Base-by-base conservation (phyloP, 2,888 invertebrate genomes). In the Limnephilus auricula region DNA sequence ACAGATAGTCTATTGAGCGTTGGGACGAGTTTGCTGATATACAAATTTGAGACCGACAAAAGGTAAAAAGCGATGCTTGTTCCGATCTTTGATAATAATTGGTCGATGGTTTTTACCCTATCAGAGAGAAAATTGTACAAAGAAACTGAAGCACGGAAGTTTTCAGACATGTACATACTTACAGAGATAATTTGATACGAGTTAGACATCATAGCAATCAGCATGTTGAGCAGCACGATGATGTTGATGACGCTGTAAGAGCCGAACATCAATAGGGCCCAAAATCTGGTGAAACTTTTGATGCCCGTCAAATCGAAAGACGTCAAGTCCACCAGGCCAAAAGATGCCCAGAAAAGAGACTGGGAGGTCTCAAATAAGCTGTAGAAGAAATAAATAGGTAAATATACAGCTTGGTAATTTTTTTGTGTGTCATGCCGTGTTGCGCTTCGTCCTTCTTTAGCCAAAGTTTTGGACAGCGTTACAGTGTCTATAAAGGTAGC, bases 131-230 rank as follows among this genome's bases (percentile, higher is more conserved):
- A 15, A 15, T 45, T 2, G 3, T 2, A 45, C 1, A 40, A 40
- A 40, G 2, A 40, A 13, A 40, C 40, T 40, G 40, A 45, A 2
- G 45, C 40, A 18, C 25, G 13, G 50, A 79, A 34, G 79, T 88
- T 78, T n/a, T 85, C 12, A 65, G 6, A 15, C 2, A 65, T 65
- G 0, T 2, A 79, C 9, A 84, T 31, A 96, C 97, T 97, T 96
- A 99, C 99, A 94, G 99, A 99, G 94, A 99, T 99, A 93, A 99
- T 98, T 95, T 99, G 99, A 95, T 99, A 99, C 0, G 99, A 99
- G 95, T 99, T 99, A 92, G 99, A 99, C 99, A 99, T 99, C 99
- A 99, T 99, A 94, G 99, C 99, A 94, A 99, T 99, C 80, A 99
- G 97, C 98, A 99, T 98, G 95, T 99, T 99, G 93, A 99, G 97